Evolutionary conservation across 2,888 invertebrate species (phyloP).

Genomic region (Molanna angustata): DNA sequence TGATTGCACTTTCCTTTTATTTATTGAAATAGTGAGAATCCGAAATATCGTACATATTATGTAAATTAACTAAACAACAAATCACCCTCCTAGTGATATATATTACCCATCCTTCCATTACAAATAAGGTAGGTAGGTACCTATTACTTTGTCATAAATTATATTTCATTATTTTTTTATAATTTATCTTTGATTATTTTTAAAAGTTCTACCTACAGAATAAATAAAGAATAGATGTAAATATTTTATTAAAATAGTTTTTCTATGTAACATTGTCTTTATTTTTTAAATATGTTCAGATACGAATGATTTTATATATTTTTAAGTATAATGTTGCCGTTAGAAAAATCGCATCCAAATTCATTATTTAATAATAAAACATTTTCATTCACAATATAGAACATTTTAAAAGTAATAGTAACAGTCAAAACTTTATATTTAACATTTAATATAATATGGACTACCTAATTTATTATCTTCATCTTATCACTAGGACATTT

Average conservation of each 20-base stretch:
- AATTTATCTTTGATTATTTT: too few relatives aligned
- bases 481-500: slow-evolving; percentile 40
- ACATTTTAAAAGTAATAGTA: slow-evolving; percentile 43
- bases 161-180: too few relatives aligned
- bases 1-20: too few relatives aligned
- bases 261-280: slow-evolving; percentile 14
- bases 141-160: too few relatives aligned
- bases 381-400: slow-evolving; percentile 22
- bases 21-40: too few relatives aligned
- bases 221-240: slow-evolving; percentile 17
- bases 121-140: too few relatives aligned
- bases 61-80: too few relatives aligned
- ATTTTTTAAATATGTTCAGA: slow-evolving; percentile 13
- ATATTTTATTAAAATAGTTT: slow-evolving; percentile 23
- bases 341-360: slow-evolving; percentile 14
- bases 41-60: too few relatives aligned
- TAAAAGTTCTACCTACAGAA: slow-evolving; percentile 18
- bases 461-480: slow-evolving; percentile 42
- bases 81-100: too few relatives aligned
- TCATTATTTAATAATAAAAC: slow-evolving; percentile 16
- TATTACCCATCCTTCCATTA: too few relatives aligned
- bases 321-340: slow-evolving; percentile 6
- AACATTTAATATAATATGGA: slow-evolving; percentile 30
- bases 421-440: slow-evolving; percentile 40
- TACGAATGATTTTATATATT: slow-evolving; percentile 12